A percentile compares a stretch with the other conserved stretches of the same genome.
These are phyloP conservation scores for Pantelozetes paolii DNA, from an alignment of 2,888 invertebrate genomes.

Conservation along the genomic window DNA sequence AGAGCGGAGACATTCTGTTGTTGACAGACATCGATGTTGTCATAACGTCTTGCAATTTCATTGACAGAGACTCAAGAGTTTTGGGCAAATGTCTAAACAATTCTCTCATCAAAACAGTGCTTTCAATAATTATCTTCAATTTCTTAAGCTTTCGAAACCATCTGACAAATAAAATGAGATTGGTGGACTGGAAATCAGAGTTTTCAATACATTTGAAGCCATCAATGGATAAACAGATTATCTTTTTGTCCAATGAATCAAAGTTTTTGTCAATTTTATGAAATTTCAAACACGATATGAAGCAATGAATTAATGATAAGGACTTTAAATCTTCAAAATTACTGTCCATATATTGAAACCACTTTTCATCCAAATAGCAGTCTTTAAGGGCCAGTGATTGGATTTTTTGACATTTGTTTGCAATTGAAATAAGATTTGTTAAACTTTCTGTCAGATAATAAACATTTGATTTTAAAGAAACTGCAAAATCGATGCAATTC, in stretches of 20 bases:
- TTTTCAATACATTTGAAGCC: background rate
- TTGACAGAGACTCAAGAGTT: background rate
- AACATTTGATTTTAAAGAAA: background rate
- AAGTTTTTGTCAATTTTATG: background rate
- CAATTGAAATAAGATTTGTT: background rate
- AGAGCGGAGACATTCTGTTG: background rate
- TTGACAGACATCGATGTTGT: background rate
- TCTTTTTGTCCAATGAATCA: background rate
- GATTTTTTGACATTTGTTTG: background rate
- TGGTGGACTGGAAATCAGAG: background rate
- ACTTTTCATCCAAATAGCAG: background rate
- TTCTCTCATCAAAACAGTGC: background rate
- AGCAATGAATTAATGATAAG: background rate
- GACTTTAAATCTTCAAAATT: background rate
- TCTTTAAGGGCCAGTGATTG: background rate
- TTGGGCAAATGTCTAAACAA: background rate
- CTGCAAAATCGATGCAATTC: background rate
- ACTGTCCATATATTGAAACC: background rate
- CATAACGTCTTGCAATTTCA: background rate
- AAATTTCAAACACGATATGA: background rate
- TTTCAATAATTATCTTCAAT: background rate
- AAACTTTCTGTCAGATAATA: constrained; percentile 3
- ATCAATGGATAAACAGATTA: background rate
- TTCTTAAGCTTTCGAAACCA: background rate
- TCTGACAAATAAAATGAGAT: background rate